Base-by-base conservation (phyloP, 2,113 vertebrate genomes). In the Sprattus sprattus region DNA sequence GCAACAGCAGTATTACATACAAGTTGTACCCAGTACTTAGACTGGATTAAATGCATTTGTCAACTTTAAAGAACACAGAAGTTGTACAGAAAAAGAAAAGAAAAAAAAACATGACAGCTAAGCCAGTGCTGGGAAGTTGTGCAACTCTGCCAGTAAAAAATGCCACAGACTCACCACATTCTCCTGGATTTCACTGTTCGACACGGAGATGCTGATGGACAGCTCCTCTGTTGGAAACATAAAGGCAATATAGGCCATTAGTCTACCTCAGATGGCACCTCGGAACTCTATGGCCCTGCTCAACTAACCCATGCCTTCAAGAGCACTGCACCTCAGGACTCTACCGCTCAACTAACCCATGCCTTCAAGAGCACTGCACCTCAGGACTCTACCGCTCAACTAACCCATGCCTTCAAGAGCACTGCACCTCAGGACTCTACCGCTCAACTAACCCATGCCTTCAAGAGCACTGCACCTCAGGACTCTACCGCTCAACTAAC, bases 141-240 rank as follows among this genome's bases (percentile, higher is more conserved):
- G 89, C 89, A 91, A 93, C 20, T 25, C 80, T 22, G 20, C 64
- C 20, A 18, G 4, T 71, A 57, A 47, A 64, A 47, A 86, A 22
- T 82, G 84, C 81, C 20, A 81, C 82, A 64, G 18, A 96, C 97
- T 97, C 91, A 99, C 98, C 96, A 99, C 98, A 90, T 99, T 99
- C 94, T 99, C 97, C 94, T 99, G 97, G 90, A 99, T 95, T 91
- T 99, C 97, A 95, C 96, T 97, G 89, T 99, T 99, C 84, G 97
- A 99, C 90, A 99, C 97, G 81, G 98, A 99, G 93, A 99, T 99
- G 93, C 97, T 99, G 90, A 98, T 95, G 91, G 97, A 98, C 89
- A 99, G 93, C 90, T 99, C 98, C 92, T 98, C 98, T 99, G 95
- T 86, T 89, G 85, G 83, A 46, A 91, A 88, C 39, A 85, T n/a